Conservation (phyloP, 2,888 invertebrate species). For the Amphimallon solstitiale region DNA sequence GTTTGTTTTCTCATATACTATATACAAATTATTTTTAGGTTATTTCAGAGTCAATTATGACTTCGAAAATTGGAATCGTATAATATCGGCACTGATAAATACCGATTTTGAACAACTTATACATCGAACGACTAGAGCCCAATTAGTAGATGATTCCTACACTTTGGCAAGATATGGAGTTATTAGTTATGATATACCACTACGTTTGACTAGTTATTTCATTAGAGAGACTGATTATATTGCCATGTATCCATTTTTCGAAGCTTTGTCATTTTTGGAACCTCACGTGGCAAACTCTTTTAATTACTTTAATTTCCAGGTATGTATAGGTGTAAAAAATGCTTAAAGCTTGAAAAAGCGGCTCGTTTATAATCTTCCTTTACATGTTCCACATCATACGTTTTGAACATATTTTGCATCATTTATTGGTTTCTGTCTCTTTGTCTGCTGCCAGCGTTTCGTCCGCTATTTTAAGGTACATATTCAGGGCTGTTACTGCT, state of each 20-base stretch:
- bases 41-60: conserved; percentile 62
- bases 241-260: conserved; percentile 39
- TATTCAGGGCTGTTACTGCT: too few species aligned
- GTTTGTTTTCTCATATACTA: too few species aligned
- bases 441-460: too few species aligned
- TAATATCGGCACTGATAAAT: conserved; percentile 60
- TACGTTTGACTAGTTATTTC: conserved; percentile 71
- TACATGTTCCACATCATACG: not conserved
- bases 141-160: conserved; percentile 66
- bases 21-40: conserved; percentile 46
- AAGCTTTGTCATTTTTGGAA: conserved; percentile 15
- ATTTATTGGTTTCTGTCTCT: too few species aligned
- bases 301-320: conserved; percentile 38
- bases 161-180: conserved; percentile 68
- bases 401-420: not conserved
- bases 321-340: too few species aligned
- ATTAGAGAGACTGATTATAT: conserved; percentile 64
- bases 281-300: conserved; percentile 38
- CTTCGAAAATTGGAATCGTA: conserved; percentile 59
- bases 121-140: conserved; percentile 67
- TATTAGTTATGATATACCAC: conserved; percentile 65
- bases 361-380: not conserved
- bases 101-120: conserved; percentile 64
- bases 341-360: not conserved
- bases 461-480: too few species aligned